Percentiles rank a stretch among this genome's conserved stretches.
Evolutionary conservation across 2,797 vertebrate genomes (phyloP).

Genomic region (Cephalopachus bancanus): DNA sequence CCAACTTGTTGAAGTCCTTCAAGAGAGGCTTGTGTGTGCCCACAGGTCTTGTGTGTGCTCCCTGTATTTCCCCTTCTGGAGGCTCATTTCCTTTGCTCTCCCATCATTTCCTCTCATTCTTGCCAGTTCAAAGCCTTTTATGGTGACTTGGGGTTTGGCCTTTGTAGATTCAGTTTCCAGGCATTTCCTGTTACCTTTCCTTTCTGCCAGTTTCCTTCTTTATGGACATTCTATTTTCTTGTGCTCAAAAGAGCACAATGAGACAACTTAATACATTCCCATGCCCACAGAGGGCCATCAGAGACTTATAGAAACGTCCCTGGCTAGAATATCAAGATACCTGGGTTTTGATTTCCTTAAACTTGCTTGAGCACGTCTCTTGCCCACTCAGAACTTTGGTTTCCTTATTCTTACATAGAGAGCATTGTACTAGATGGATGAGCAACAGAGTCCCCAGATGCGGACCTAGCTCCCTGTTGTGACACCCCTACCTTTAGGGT

Average conservation of each 20-base stretch:
- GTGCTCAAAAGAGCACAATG: neutral
- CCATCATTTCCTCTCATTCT: slow-evolving; percentile 72
- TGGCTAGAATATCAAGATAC: neutral
- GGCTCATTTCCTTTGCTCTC: slow-evolving; percentile 68
- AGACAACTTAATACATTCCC: neutral
- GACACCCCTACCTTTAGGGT: neutral
- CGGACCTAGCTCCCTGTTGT: neutral
- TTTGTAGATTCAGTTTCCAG: slow-evolving; percentile 66
- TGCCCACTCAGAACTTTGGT: neutral
- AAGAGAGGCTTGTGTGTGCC: neutral
- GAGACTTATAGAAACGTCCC: neutral
- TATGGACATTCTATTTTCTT: neutral
- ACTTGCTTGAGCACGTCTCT: neutral
- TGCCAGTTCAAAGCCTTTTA: slow-evolving; percentile 69
- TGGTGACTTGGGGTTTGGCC: neutral
- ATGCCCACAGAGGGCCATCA: slow-evolving; percentile 65
- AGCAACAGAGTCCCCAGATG: neutral
- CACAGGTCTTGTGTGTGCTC: slow-evolving; percentile 7
- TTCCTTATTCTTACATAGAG: slow-evolving; percentile 51
- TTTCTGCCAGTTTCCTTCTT: slow-evolving; percentile 62
- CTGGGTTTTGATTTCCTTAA: slow-evolving; percentile 19
- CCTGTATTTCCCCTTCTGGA: slow-evolving; percentile 55
- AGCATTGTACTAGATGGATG: neutral
- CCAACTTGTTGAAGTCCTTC: neutral
- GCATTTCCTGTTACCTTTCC: slow-evolving; percentile 75